Evolutionary conservation across 2,888 invertebrate genomes (phyloP).

Genomic region (Coelopa pilipes): DNA sequence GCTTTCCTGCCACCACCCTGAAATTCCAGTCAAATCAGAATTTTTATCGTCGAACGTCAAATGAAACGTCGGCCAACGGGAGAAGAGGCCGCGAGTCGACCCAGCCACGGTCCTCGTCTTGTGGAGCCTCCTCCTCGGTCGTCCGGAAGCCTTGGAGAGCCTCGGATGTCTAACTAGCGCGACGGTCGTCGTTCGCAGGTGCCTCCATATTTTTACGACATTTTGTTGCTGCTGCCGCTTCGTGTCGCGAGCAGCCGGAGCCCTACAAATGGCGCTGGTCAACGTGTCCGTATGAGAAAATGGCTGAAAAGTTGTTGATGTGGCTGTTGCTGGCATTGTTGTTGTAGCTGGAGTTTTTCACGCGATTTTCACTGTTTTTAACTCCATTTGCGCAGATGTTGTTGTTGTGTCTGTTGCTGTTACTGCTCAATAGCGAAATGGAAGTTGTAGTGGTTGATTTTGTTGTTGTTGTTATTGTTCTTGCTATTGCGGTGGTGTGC

Average conservation of each 20-base stretch:
- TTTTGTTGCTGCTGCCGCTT: not conserved
- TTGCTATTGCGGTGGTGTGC: slow-evolving; percentile 15
- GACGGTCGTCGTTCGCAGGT: not conserved
- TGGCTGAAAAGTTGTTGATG: slow-evolving; percentile 27
- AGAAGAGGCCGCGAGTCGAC: not conserved
- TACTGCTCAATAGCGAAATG: not conserved
- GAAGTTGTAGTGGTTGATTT: not conserved
- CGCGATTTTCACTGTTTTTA: slow-evolving; percentile 21
- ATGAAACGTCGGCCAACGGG: too few species aligned
- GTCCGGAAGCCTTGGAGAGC: slow-evolving; percentile 20
- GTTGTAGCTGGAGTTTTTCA: slow-evolving; percentile 23
- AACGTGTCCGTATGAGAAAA: slow-evolving; percentile 10
- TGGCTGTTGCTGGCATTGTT: not conserved
- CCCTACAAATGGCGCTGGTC: slow-evolving; percentile 27
- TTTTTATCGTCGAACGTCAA: too few species aligned
- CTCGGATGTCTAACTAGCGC: not conserved
- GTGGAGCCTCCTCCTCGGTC: not conserved
- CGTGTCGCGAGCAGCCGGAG: not conserved
- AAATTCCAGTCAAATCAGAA: too few species aligned
- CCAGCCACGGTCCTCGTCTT: not conserved
- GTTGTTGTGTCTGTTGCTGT: slow-evolving; percentile 12
- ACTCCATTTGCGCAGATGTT: not conserved
- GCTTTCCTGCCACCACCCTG: too few species aligned
- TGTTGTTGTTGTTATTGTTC: slow-evolving; percentile 6
- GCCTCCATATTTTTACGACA: slow-evolving; percentile 12